phyloP scores from a whole-genome alignment of 2,888 invertebrate genomes.

The Sicus ferrugineus region DNA sequence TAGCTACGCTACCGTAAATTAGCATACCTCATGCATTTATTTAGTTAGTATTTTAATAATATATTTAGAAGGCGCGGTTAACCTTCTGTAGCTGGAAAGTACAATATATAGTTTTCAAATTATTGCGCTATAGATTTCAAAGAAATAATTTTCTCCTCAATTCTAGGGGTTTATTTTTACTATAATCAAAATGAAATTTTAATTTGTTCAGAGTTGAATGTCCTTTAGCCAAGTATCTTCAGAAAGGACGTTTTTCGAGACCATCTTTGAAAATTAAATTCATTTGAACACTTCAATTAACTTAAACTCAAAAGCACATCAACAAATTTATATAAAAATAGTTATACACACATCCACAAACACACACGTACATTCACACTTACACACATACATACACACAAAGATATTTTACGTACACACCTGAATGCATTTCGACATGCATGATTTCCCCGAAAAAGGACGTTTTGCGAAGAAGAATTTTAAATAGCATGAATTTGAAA shows the following conservation, averaged over 20 bases:
- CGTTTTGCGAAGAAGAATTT: neutral
- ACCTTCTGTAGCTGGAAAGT: no score
- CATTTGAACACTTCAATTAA: constrained; percentile 33
- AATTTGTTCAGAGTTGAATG: no score
- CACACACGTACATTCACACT: constrained; percentile 36
- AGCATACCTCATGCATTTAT: no score
- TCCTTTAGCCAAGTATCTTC: no score
- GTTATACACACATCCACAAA: constrained; percentile 13
- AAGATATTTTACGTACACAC: constrained; percentile 28
- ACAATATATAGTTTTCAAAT: no score
- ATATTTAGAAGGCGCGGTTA: no score
- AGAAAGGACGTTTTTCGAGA: neutral
- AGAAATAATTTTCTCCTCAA: no score
- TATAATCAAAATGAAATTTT: no score
- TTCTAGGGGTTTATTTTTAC: no score
- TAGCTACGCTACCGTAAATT: no score
- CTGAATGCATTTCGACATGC: constrained; percentile 28
- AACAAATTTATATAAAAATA: constrained; percentile 49
- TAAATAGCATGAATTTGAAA: neutral
- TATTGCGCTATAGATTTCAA: no score
- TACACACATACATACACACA: constrained; percentile 22
- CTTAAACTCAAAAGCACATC: constrained; percentile 49
- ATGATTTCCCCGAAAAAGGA: neutral
- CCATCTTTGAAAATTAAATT: constrained; percentile 1
- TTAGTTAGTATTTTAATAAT: no score